Conservation (phyloP, 1,140 invertebrate genomes). For the Sycophila sp. region DNA sequence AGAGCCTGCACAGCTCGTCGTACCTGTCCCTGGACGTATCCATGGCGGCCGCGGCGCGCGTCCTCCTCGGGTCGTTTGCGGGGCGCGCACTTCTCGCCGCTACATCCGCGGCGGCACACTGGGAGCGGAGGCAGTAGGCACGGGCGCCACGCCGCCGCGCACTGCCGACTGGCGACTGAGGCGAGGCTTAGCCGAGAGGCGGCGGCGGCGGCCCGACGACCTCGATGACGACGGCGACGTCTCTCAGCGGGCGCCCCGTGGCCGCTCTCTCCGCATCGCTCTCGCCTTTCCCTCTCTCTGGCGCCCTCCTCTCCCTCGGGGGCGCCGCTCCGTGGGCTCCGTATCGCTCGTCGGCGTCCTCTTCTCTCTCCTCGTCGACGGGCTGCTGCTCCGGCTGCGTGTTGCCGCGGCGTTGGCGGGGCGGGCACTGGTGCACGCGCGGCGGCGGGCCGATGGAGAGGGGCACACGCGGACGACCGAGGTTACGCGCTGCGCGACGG, state of each 20-base stretch:
- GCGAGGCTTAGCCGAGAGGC: conserved; percentile 11
- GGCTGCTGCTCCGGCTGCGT: neutral
- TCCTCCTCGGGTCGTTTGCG: neutral
- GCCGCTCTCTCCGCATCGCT: neutral
- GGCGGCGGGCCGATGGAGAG: neutral
- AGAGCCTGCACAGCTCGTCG: conserved; percentile 66
- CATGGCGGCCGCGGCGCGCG: conserved; percentile 45
- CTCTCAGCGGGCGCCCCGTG: too few species aligned
- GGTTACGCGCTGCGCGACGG: neutral
- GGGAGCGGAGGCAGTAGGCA: neutral
- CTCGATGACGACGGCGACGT: conserved; percentile 14
- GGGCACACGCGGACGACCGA: neutral
- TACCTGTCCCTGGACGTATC: conserved; percentile 58
- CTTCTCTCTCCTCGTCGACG: neutral
- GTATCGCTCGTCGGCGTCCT: neutral
- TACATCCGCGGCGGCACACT: neutral
- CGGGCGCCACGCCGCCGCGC: conserved; percentile 1
- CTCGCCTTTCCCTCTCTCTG: neutral
- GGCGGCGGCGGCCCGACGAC: neutral
- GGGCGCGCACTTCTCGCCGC: neutral
- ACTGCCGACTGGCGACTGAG: neutral
- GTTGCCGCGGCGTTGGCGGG: too few species aligned
- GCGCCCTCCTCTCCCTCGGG: neutral
- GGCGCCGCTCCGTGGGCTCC: neutral
- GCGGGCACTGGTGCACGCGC: neutral